phyloP scores from a whole-genome alignment of 2,113 vertebrate species.

The Oxyura jamaicensis region DNA sequence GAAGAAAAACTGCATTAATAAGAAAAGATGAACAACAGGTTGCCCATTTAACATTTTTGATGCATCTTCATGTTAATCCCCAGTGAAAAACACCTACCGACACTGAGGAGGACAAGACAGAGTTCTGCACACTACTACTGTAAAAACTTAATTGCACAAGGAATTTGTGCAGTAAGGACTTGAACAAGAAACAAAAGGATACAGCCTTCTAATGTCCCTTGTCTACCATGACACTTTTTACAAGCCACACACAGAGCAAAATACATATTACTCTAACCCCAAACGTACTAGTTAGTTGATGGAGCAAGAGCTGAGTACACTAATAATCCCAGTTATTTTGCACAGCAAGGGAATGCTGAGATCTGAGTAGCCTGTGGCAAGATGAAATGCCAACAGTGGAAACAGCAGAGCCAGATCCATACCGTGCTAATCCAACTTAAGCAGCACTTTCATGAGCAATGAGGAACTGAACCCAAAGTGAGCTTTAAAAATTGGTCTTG shows the following conservation, averaged over 20 bases:
- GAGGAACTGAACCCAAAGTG: background rate
- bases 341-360: background rate
- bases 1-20: background rate
- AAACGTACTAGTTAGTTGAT: background rate
- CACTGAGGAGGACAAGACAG: background rate
- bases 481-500: background rate
- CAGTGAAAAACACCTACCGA: background rate
- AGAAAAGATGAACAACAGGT: background rate
- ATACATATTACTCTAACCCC: background rate
- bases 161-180: background rate
- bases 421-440: background rate
- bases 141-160: background rate
- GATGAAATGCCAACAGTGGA: background rate
- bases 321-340: background rate
- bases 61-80: background rate
- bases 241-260: background rate
- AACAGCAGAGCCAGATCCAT: background rate
- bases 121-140: background rate
- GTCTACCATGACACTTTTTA: background rate
- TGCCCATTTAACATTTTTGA: background rate
- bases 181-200: background rate
- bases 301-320: background rate
- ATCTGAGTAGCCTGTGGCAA: background rate
- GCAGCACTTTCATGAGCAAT: background rate
- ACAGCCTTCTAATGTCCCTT: background rate